Conservation (phyloP, 2,113 vertebrate species). For the Pionites leucogaster region DNA sequence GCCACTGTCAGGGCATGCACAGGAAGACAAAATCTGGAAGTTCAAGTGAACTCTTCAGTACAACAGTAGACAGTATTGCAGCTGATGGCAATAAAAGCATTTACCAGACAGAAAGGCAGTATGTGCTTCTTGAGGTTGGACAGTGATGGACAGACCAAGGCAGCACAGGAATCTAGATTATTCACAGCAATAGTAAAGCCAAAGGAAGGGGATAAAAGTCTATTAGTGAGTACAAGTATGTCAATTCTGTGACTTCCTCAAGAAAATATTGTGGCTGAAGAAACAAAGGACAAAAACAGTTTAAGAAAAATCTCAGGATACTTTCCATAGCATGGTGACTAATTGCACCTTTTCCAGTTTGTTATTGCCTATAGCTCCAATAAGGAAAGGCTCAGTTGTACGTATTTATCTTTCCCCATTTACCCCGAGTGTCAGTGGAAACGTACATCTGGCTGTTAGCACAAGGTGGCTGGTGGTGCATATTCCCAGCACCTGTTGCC, state of each 20-base stretch:
- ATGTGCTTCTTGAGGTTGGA: background rate
- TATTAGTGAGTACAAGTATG: background rate
- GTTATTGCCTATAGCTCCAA: background rate
- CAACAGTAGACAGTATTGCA: background rate
- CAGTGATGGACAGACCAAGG: background rate
- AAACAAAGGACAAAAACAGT: background rate
- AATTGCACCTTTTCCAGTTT: background rate
- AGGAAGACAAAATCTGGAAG: background rate
- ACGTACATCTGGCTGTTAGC: background rate
- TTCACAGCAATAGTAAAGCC: background rate
- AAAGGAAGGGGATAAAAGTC: background rate
- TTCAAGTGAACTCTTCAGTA: background rate
- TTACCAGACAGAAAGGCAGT: background rate
- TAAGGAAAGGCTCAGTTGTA: background rate
- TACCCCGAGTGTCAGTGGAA: background rate
- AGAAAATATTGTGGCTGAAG: background rate
- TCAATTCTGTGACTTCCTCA: background rate
- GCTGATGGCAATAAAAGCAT: background rate
- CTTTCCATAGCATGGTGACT: background rate
- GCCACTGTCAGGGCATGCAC: rapidly evolving
- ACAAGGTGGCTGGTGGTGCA: background rate
- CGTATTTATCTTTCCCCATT: background rate
- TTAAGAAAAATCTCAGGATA: background rate
- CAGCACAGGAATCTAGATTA: background rate
- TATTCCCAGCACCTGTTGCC: background rate